Conservation (phyloP, 2,888 invertebrate species). For the Heliconius ismenius region DNA sequence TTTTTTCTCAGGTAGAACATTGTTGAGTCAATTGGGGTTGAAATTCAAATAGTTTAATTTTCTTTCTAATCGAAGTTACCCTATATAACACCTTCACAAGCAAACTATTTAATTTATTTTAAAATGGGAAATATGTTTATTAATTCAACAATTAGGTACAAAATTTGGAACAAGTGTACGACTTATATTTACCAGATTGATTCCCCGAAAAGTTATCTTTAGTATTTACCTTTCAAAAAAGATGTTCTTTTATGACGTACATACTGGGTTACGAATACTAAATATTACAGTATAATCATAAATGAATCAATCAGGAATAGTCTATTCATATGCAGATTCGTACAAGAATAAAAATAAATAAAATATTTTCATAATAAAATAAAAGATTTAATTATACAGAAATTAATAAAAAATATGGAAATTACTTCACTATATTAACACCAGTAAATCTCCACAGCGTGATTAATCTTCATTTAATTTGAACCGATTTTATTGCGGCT, state of each 20-base stretch:
- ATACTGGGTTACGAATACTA: no score
- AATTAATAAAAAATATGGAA: background rate
- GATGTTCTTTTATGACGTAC: no score
- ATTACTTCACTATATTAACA: background rate
- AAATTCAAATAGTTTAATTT: no score
- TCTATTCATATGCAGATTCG: background rate
- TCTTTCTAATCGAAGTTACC: background rate
- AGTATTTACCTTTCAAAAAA: background rate
- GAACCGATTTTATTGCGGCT: slow-evolving; percentile 56
- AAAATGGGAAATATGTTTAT: background rate
- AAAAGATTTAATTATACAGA: background rate
- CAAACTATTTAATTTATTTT: background rate
- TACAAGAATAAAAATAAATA: background rate
- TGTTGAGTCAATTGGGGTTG: no score
- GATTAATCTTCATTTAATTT: slow-evolving; percentile 41
- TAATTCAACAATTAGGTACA: background rate
- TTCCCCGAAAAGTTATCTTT: background rate
- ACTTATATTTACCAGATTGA: background rate
- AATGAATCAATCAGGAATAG: no score
- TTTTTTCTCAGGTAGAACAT: no score
- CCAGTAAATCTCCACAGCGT: background rate
- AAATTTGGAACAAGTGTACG: background rate
- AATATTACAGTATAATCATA: no score
- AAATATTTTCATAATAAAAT: no score
- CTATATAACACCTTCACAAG: background rate